Conservation (phyloP, 92 coral and sea anemone species). For the Metridium senile region DNA sequence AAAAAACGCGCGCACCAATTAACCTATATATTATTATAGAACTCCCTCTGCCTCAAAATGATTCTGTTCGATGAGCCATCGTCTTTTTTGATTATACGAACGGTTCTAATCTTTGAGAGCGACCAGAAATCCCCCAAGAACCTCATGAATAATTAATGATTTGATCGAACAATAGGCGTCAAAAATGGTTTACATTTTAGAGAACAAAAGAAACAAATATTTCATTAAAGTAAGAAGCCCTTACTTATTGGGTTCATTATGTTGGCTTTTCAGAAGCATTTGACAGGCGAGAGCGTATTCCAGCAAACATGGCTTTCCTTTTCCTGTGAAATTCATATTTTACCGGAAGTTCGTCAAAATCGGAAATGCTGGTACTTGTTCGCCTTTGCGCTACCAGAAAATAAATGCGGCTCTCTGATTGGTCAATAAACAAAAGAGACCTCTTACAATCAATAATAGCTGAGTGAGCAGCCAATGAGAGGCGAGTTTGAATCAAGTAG, state of each 20-base stretch:
- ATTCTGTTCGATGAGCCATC: not conserved
- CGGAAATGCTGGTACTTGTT: conserved; percentile 44
- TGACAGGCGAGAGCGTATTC: not conserved
- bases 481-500: conserved; percentile 32
- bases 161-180: conserved; percentile 30
- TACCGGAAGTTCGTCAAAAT: conserved; percentile 27
- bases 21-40: not conserved
- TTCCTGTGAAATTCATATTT: not conserved
- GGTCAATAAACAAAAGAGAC: conserved; percentile 17
- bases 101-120: conserved; percentile 3
- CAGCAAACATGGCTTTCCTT: conserved; percentile 4
- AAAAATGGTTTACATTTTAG: conserved; percentile 25
- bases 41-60: not conserved
- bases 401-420: conserved; percentile 21
- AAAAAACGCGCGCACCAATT: not conserved
- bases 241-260: not conserved
- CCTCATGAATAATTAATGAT: conserved; percentile 19
- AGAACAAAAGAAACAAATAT: conserved; percentile 1
- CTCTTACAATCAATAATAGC: conserved; percentile 26
- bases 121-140: conserved; percentile 29
- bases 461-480: conserved; percentile 61
- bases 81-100: not conserved
- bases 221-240: not conserved
- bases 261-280: not conserved
- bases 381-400: conserved; percentile 30